Evolutionary conservation across 1,140 invertebrate species (phyloP).

Genomic region (Maniola jurtina): DNA sequence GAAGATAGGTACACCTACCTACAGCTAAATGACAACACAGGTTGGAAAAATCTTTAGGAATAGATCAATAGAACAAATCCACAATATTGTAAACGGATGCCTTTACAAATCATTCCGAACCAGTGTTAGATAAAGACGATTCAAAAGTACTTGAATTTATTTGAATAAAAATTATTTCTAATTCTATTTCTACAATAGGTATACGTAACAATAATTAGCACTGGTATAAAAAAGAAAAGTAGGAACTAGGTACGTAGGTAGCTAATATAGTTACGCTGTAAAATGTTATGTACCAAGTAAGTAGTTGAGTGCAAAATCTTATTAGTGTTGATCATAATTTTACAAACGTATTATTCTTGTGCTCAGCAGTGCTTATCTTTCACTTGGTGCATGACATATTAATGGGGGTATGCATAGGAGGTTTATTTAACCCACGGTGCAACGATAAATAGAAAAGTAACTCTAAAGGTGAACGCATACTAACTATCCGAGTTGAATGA

Average conservation of each 20-base stretch:
- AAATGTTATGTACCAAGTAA: background rate
- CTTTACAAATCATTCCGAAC: background rate
- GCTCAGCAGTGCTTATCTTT: background rate
- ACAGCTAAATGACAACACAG: background rate
- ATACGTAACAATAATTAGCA: background rate
- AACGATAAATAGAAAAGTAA: background rate
- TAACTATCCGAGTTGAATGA: too few relatives aligned
- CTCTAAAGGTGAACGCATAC: too few relatives aligned
- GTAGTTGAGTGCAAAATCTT: background rate
- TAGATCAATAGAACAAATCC: background rate
- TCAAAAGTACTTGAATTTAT: too few relatives aligned
- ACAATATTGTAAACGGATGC: background rate
- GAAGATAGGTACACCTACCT: background rate
- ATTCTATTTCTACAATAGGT: too few relatives aligned
- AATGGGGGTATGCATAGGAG: background rate
- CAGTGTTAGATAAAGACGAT: too few relatives aligned
- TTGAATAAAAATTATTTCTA: too few relatives aligned
- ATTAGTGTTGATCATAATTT: background rate
- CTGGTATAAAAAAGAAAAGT: background rate
- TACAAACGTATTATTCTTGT: background rate
- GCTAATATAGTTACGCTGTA: background rate
- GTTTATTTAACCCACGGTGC: conserved; percentile 1
- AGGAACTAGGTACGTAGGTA: background rate
- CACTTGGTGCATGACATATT: conserved; percentile 1
- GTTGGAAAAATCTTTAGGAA: background rate